Conservation (phyloP, 2,888 invertebrate genomes). For the Watsonalla cultraria region DNA sequence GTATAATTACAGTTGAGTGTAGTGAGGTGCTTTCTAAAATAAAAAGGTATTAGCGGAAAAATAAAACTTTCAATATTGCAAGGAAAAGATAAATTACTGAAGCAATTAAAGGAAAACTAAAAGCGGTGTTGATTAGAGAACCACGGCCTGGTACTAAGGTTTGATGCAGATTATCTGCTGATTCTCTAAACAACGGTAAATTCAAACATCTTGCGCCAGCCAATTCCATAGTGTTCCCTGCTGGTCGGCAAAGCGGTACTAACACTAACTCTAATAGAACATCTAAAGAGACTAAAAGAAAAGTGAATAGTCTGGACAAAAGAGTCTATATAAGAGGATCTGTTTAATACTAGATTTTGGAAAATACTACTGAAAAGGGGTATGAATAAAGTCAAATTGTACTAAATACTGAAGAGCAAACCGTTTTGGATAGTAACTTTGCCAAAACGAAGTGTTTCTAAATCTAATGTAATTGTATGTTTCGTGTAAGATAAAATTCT, state of each 20-base stretch:
- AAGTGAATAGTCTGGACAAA: slow-evolving; percentile 26
- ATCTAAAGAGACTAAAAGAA: slow-evolving; percentile 33
- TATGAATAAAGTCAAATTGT: neutral
- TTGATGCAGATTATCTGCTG: slow-evolving; percentile 2
- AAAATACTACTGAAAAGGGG: neutral
- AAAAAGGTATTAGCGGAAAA: slow-evolving; percentile 43
- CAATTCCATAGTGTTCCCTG: slow-evolving; percentile 39
- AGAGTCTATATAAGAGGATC: slow-evolving; percentile 21
- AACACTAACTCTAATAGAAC: slow-evolving; percentile 37
- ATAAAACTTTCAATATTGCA: slow-evolving; percentile 32
- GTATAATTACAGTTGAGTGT: slow-evolving; percentile 3
- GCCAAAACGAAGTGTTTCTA: neutral
- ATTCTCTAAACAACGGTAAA: slow-evolving; percentile 32
- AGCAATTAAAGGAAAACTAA: slow-evolving; percentile 56
- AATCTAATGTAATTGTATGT: neutral
- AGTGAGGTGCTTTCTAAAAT: slow-evolving; percentile 21
- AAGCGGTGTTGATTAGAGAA: slow-evolving; percentile 47
- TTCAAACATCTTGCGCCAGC: slow-evolving; percentile 45
- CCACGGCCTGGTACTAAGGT: slow-evolving; percentile 4
- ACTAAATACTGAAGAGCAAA: neutral
- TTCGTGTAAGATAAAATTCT: neutral
- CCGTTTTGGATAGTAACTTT: neutral
- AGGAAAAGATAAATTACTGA: slow-evolving; percentile 34
- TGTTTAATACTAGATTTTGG: slow-evolving; percentile 8
- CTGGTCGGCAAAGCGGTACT: slow-evolving; percentile 69